Percentiles rank a stretch among this genome's conserved stretches.
phyloP scores from a whole-genome alignment of 1,140 invertebrate species.

The Panagrolaimus sp. region DNA sequence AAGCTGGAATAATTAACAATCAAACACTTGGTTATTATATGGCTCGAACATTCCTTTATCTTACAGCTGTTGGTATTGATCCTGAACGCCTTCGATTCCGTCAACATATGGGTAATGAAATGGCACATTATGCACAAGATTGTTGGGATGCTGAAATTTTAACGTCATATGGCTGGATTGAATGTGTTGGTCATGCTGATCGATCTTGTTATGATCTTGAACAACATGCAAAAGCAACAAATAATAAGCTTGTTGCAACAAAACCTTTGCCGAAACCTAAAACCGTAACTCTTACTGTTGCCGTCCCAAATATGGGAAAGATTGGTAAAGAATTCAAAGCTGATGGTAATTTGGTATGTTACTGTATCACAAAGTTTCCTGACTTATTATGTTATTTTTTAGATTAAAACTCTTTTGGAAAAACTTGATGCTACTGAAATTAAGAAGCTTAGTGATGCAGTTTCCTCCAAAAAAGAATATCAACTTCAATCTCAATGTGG shows the following conservation, averaged over 20 bases:
- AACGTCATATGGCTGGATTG: constrained; percentile 81
- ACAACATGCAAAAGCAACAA: constrained; percentile 86
- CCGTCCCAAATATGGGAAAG: constrained; percentile 74
- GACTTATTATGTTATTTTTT: constrained; percentile 22
- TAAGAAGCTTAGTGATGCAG: constrained; percentile 66
- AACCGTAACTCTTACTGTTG: constrained; percentile 66
- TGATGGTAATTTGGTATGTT: constrained; percentile 78
- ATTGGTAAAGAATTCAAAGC: constrained; percentile 91
- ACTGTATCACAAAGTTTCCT: constrained; percentile 62
- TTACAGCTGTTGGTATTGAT: constrained; percentile 81
- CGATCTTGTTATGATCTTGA: constrained; percentile 92
- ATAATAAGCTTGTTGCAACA: constrained; percentile 80
- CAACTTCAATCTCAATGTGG: constrained; percentile 2
- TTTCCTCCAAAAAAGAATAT: constrained; percentile 65
- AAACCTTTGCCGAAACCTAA: constrained; percentile 76
- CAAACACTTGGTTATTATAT: constrained; percentile 96
- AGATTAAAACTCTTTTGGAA: constrained; percentile 43
- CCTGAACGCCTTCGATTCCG: constrained; percentile 80
- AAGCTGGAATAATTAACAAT: constrained; percentile 78
- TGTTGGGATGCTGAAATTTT: constrained; percentile 59
- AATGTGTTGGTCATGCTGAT: constrained; percentile 98
- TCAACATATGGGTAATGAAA: constrained; percentile 97
- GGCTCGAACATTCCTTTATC: constrained; percentile 83
- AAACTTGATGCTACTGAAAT: constrained; percentile 62
- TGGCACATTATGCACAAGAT: constrained; percentile 96